phyloP scores from a whole-genome alignment of 2,888 invertebrate genomes.

The Netelia virgata region DNA sequence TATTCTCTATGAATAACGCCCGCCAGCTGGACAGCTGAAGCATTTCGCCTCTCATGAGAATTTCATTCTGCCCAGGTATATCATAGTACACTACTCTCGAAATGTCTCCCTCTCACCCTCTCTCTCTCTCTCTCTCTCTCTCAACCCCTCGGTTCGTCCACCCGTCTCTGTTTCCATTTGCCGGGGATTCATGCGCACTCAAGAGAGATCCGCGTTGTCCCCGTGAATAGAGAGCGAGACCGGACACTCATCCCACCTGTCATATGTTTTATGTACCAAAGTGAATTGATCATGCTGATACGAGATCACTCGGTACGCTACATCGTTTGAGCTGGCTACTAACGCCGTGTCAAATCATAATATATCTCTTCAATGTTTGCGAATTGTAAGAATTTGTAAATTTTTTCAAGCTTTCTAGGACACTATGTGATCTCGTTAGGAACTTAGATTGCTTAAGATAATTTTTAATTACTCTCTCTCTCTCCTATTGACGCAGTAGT shows the following conservation, averaged over 20 bases:
- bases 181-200: constrained; percentile 41
- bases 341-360: constrained; percentile 23
- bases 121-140: constrained; percentile 25
- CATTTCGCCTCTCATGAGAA: constrained; percentile 62
- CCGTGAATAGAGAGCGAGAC: constrained; percentile 45
- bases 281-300: constrained; percentile 55
- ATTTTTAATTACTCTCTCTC: no score
- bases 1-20: constrained; percentile 82
- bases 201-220: constrained; percentile 41
- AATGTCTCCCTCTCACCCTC: constrained; percentile 18
- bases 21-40: constrained; percentile 62
- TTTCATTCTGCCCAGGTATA: constrained; percentile 43
- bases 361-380: background rate
- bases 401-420: background rate
- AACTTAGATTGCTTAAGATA: no score
- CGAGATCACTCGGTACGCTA: constrained; percentile 30
- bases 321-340: constrained; percentile 19
- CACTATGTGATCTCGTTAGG: no score
- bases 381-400: background rate
- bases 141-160: background rate
- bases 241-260: constrained; percentile 55
- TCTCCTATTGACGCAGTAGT: no score
- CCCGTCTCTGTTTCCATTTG: constrained; percentile 25
- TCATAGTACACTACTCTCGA: constrained; percentile 16
- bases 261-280: constrained; percentile 53